phyloP scores from a whole-genome alignment of 2,888 invertebrate species.

The Stenchaetothrips biformis region DNA sequence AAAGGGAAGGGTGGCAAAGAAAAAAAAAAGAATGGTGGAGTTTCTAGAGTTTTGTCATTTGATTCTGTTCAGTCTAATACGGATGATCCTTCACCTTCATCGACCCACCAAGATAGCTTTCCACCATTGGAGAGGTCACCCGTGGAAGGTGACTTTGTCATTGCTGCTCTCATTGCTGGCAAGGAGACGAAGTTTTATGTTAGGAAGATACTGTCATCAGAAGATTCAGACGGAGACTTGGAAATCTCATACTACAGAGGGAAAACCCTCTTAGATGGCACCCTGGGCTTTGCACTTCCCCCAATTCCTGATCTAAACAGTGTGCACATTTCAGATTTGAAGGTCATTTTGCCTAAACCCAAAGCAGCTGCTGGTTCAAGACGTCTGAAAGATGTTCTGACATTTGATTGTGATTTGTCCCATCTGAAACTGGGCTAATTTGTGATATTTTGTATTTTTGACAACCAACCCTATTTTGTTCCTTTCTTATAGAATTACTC shows the following conservation, averaged over 20 bases:
- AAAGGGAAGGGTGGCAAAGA: background rate
- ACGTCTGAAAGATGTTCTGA: background rate
- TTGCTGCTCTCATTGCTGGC: background rate
- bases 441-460: background rate
- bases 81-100: no score
- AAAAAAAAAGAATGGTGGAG: background rate
- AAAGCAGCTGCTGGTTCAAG: background rate
- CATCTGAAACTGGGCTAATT: background rate
- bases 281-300: background rate
- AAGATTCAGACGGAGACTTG: background rate
- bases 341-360: background rate
- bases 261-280: background rate
- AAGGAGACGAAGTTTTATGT: background rate
- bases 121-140: background rate
- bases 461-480: no score
- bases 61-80: background rate
- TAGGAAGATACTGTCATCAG: background rate
- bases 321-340: background rate
- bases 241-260: background rate
- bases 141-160: background rate
- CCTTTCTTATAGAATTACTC: no score
- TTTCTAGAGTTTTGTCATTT: background rate
- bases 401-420: background rate
- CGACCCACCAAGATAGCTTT: background rate
- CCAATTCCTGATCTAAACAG: background rate